Base-by-base conservation (phyloP, 1,140 invertebrate genomes). In the Zaprionus inermis region DNA sequence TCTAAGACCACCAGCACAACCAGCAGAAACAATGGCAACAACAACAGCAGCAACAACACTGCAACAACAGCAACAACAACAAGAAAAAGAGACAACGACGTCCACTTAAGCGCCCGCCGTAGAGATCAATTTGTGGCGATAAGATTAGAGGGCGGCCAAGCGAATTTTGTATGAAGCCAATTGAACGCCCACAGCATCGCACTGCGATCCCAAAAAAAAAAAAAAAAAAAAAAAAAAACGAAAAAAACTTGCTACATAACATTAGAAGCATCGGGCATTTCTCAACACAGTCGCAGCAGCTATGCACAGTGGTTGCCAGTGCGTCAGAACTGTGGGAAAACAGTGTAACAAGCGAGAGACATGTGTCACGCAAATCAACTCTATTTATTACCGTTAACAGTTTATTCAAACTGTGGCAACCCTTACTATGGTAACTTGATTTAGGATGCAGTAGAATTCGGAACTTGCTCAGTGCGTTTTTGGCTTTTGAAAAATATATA, bases 111-210 rank as follows among this genome's bases (percentile, higher is more conserved):
- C 72, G 59, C 66, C 44, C 71, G 61, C 49, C 49, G 68, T 28
- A n/a, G 22, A 59, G 80, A 82, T 82, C 68, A 78, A 76, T 79
- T 79, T 72, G 61, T 36, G 51, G 72, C 71, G 80, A 82, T 82
- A 82, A 82, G 80, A 82, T 82, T 82, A 79, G 79, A 82, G 76
- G 80, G 80, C 76, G 72, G 80, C 72, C 76, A 68, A 79, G 52
- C 63, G 57, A 72, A 72, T 61, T 67, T 70, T 76, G 57, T 72
- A 67, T 67, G 71, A 36, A 63, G 72, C 72, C 66, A 78, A 76
- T 75, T 54, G 54, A 81, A 78, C 74, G 65, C 74, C 74, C 67
- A 60, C 67, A 65, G 51, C 52, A 46, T 56, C 22, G 44, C 16
- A 41, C 32, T 54, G 46, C 22, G 22, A 38, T 38, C 56, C 28